Conservation (phyloP, 2,888 invertebrate species). For the Odontocerum albicorne region DNA sequence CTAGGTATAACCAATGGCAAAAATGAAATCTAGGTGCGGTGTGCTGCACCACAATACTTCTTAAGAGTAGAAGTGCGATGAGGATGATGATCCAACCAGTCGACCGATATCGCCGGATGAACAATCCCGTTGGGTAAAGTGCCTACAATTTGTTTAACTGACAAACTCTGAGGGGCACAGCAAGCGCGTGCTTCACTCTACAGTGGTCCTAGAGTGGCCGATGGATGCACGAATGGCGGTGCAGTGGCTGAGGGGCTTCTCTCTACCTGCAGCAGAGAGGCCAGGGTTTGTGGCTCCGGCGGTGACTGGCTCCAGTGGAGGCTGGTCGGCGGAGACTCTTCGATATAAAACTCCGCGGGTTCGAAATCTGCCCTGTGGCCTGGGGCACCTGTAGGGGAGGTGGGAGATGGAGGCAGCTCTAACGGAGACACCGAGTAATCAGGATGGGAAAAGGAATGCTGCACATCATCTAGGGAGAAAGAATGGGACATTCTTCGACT, state of each 20-base stretch:
- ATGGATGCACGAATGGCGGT: constrained; percentile 11
- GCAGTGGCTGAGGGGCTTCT: constrained; percentile 38
- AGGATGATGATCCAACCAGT: not conserved
- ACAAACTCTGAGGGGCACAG: not conserved
- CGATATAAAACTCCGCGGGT: constrained; percentile 84
- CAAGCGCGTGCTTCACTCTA: constrained; percentile 1
- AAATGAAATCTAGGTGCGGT: no score
- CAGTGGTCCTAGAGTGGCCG: not conserved
- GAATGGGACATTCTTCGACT: no score
- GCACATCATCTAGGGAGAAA: not conserved
- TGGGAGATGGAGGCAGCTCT: constrained; percentile 42
- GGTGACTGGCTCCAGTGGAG: constrained; percentile 58
- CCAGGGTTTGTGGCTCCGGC: constrained; percentile 43
- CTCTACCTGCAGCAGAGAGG: constrained; percentile 49
- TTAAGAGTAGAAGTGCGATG: no score
- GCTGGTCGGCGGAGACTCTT: constrained; percentile 85
- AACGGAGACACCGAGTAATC: constrained; percentile 29
- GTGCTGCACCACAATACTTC: no score
- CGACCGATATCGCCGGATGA: not conserved
- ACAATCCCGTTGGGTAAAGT: no score
- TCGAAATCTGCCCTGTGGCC: constrained; percentile 62
- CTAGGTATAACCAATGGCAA: no score
- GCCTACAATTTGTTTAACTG: constrained; percentile 22
- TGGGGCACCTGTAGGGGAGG: constrained; percentile 33
- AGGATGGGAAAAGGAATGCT: not conserved